These are phyloP conservation scores for Axis porcinus DNA, from an alignment of 2,113 vertebrate species.

Conservation along the genomic window DNA sequence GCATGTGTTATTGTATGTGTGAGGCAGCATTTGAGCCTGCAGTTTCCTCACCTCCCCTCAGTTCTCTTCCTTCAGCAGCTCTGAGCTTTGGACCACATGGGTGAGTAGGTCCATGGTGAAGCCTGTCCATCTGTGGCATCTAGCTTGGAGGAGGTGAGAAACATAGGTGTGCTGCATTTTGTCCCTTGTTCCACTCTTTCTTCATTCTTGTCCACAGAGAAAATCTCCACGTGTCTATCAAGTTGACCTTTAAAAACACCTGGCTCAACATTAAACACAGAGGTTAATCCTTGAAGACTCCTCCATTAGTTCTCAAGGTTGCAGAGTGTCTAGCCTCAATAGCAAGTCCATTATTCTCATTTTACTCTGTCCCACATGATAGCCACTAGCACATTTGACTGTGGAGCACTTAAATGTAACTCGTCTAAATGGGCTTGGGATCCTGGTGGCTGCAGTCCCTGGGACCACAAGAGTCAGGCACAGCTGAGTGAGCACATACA, in stretches of 20 bases:
- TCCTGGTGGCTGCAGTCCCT: background rate
- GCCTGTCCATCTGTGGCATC: background rate
- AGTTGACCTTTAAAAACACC: background rate
- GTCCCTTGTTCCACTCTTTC: background rate
- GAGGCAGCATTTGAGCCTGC: background rate
- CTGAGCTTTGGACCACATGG: background rate
- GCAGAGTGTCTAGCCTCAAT: background rate
- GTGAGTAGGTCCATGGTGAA: background rate
- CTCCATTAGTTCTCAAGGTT: background rate
- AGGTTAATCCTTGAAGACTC: background rate
- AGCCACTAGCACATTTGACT: background rate
- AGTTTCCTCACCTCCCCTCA: background rate
- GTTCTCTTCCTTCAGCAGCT: background rate
- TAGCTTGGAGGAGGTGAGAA: background rate
- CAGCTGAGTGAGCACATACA: accelerated
- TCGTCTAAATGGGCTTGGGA: background rate
- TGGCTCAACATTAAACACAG: background rate
- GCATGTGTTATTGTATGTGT: accelerated
- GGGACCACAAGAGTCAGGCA: background rate
- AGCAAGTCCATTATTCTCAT: background rate
- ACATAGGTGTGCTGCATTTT: background rate
- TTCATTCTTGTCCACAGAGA: background rate
- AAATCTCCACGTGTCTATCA: background rate
- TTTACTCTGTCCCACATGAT: background rate
- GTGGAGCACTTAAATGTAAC: background rate